A percentile compares a stretch with the other conserved stretches of the same genome.
Evolutionary conservation across 2,113 vertebrate species (phyloP).

Genomic region (Notothenia coriiceps): DNA sequence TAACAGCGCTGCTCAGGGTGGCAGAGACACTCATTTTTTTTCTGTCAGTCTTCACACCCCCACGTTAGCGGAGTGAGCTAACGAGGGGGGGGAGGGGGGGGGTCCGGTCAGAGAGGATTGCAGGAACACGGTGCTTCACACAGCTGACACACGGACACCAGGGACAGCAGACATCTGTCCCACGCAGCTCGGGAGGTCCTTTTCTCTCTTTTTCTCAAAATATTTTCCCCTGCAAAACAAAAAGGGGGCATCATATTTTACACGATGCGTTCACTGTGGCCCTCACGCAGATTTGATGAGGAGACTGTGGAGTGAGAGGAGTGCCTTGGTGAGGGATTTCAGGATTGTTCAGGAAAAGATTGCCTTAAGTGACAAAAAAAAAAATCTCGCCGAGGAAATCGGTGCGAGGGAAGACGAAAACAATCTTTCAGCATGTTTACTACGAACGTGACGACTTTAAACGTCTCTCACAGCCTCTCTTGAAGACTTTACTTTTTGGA

Average conservation of each 20-base stretch:
- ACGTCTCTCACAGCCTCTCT: slow-evolving; percentile 70
- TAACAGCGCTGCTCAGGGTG: slow-evolving; percentile 46
- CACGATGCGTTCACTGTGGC: slow-evolving; percentile 75
- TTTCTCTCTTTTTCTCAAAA: slow-evolving; percentile 57
- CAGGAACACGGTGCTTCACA: slow-evolving; percentile 71
- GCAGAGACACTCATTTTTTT: slow-evolving; percentile 69
- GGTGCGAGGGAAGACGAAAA: slow-evolving; percentile 38
- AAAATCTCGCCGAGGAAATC: slow-evolving; percentile 20
- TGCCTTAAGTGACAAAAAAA: slow-evolving; percentile 77
- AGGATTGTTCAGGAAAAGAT: slow-evolving; percentile 81
- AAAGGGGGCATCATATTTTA: slow-evolving; percentile 45
- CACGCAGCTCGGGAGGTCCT: slow-evolving; percentile 41
- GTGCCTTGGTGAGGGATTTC: slow-evolving; percentile 83
- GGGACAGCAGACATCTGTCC: slow-evolving; percentile 39
- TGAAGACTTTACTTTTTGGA: slow-evolving; percentile 76
- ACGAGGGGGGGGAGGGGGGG: slow-evolving; percentile 11
- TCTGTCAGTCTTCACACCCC: slow-evolving; percentile 67
- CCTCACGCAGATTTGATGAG: slow-evolving; percentile 48
- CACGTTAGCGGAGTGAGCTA: slow-evolving; percentile 50
- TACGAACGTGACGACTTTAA: slow-evolving; percentile 64
- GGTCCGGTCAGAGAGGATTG: slow-evolving; percentile 32
- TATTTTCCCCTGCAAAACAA: slow-evolving; percentile 35
- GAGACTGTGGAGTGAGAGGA: slow-evolving; percentile 70
- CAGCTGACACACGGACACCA: slow-evolving; percentile 51
- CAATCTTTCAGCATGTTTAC: slow-evolving; percentile 83